These are phyloP conservation scores for Nemotelus pantherinus DNA, from an alignment of 2,888 invertebrate genomes.

Conservation along the genomic window DNA sequence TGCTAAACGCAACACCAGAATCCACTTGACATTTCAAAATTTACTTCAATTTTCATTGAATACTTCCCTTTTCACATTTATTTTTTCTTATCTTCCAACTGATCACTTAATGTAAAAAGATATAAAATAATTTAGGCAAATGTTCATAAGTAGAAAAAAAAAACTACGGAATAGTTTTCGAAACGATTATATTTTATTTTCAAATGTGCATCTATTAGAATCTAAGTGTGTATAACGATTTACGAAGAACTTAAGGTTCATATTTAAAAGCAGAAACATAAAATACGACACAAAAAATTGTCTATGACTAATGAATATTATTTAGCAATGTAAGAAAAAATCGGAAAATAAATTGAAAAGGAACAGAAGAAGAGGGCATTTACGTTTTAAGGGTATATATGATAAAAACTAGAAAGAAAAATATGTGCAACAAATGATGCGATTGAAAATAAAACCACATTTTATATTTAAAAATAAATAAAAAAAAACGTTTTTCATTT, in stretches of 20 bases:
- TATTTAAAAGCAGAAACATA: not conserved
- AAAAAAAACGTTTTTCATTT: not conserved
- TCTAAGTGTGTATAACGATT: not conserved
- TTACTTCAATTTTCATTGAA: not conserved
- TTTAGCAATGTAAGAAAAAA: not conserved
- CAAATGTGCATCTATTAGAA: not conserved
- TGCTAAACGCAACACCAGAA: too few relatives aligned
- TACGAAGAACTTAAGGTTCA: not conserved
- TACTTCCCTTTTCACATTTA: not conserved
- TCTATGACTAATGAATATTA: too few relatives aligned
- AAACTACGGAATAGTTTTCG: constrained; percentile 3
- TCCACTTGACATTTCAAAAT: too few relatives aligned
- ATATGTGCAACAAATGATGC: constrained; percentile 24
- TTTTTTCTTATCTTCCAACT: not conserved
- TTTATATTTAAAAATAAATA: constrained; percentile 39
- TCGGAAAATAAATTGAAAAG: constrained; percentile 19
- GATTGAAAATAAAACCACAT: constrained; percentile 36
- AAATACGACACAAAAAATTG: not conserved
- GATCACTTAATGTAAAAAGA: not conserved
- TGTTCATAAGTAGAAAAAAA: constrained; percentile 26
- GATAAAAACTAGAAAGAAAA: constrained; percentile 9
- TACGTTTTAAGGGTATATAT: constrained; percentile 24
- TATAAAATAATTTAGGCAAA: constrained; percentile 24
- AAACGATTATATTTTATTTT: constrained; percentile 14
- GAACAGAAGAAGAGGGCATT: constrained; percentile 12